Conservation (phyloP, 2,888 invertebrate genomes). For the Meliscaeva auricollis region DNA sequence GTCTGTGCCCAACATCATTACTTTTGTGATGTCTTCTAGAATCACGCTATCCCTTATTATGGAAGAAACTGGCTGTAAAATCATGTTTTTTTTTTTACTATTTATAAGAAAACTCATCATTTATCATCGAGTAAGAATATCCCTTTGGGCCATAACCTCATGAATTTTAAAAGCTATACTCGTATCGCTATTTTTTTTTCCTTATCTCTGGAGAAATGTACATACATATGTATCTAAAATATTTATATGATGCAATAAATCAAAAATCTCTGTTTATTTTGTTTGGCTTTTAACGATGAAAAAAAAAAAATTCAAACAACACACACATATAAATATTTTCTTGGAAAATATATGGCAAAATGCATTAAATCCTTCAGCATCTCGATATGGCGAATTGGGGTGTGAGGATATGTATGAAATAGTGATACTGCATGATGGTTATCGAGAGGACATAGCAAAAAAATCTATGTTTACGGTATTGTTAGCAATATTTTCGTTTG, state of each 20-base stretch:
- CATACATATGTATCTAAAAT: constrained; percentile 18
- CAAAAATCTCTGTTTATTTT: constrained; percentile 24
- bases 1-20: not conserved
- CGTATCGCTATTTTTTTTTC: not conserved
- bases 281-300: not conserved
- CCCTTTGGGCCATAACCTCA: constrained; percentile 5
- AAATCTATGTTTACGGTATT: too few relatives aligned
- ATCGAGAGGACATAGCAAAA: not conserved
- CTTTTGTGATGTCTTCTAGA: not conserved
- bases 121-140: constrained; percentile 15
- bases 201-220: constrained; percentile 2
- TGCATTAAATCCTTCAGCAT: not conserved
- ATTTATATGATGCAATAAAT: constrained; percentile 31
- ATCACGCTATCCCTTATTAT: not conserved
- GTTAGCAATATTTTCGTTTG: too few relatives aligned
- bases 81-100: not conserved
- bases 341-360: not conserved
- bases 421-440: not conserved
- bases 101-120: constrained; percentile 8
- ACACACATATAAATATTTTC: not conserved
- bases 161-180: not conserved
- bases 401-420: not conserved
- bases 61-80: not conserved
- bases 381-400: not conserved
- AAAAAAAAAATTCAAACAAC: not conserved